A percentile compares a stretch with the other conserved stretches of the same genome.
Evolutionary conservation across 2,113 vertebrate genomes (phyloP).

Genomic region (Rhizomys pruinosus): DNA sequence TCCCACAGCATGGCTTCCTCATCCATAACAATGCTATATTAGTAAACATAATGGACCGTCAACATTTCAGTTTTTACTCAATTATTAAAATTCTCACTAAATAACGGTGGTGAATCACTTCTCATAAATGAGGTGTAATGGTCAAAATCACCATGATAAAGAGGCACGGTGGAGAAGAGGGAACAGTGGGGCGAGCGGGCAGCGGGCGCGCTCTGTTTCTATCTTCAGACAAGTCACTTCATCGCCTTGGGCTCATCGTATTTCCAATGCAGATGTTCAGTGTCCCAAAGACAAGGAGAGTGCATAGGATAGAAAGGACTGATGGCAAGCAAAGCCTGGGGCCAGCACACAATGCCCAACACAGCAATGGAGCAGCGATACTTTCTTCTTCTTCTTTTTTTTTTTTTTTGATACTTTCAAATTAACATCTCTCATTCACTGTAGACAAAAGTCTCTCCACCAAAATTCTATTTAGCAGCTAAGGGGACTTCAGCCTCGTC

Average conservation of each 20-base stretch:
- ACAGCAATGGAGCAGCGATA: background rate
- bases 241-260: background rate
- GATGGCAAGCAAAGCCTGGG: background rate
- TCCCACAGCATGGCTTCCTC: background rate
- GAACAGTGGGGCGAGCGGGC: background rate
- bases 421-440: background rate
- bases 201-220: background rate
- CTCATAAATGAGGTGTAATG: background rate
- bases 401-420: too few species aligned
- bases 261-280: background rate
- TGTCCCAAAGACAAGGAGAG: background rate
- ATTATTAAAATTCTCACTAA: constrained; percentile 31
- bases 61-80: constrained; percentile 17
- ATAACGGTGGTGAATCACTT: background rate
- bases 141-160: background rate
- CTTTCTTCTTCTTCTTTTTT: too few species aligned
- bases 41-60: background rate
- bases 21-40: background rate
- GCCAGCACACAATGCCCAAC: background rate
- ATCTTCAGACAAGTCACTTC: background rate
- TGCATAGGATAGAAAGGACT: too few species aligned
- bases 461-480: too few species aligned
- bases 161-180: background rate
- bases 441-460: background rate
- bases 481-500: too few species aligned